phyloP scores from a whole-genome alignment of 2,888 invertebrate genomes.

The Cyrtodaria siliqua region DNA sequence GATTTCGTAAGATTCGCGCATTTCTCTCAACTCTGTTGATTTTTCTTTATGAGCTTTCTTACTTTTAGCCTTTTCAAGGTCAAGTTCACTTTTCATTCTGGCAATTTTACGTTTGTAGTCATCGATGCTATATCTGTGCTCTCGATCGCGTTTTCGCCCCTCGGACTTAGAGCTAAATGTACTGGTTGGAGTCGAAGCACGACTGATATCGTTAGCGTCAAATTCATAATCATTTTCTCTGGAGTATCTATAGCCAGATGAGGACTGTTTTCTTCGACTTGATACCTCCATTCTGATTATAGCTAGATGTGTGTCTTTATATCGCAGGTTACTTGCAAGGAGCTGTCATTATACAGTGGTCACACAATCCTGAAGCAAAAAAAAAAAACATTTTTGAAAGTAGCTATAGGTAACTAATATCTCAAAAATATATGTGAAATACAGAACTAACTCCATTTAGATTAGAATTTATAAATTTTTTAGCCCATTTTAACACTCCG shows the following conservation, averaged over 20 bases:
- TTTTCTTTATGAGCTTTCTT: constrained; percentile 79
- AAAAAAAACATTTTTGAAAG: too few species aligned
- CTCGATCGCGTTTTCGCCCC: constrained; percentile 66
- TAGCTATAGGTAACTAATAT: too few species aligned
- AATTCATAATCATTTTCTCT: constrained; percentile 74
- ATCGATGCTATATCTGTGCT: constrained; percentile 64
- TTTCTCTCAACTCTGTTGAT: constrained; percentile 73
- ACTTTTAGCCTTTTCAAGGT: constrained; percentile 75
- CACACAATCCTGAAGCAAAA: too few species aligned
- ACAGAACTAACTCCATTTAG: too few species aligned
- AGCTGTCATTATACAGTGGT: too few species aligned
- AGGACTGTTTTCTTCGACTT: constrained; percentile 21
- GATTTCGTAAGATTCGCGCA: constrained; percentile 74
- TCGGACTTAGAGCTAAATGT: constrained; percentile 77
- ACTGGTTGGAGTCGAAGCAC: constrained; percentile 79
- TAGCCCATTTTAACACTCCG: too few species aligned
- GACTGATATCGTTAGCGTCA: constrained; percentile 78
- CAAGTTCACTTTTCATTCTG: constrained; percentile 76
- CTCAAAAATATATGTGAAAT: too few species aligned
- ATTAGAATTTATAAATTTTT: too few species aligned
- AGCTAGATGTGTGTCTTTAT: too few species aligned
- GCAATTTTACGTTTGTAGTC: constrained; percentile 73
- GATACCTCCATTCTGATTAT: constrained; percentile 2
- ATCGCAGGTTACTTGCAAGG: too few species aligned
- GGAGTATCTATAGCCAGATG: constrained; percentile 17